A percentile compares a stretch with the other conserved stretches of the same genome.
These are phyloP conservation scores for Eptesicus fuscus DNA, from an alignment of 2,113 vertebrate species.

Conservation along the genomic window DNA sequence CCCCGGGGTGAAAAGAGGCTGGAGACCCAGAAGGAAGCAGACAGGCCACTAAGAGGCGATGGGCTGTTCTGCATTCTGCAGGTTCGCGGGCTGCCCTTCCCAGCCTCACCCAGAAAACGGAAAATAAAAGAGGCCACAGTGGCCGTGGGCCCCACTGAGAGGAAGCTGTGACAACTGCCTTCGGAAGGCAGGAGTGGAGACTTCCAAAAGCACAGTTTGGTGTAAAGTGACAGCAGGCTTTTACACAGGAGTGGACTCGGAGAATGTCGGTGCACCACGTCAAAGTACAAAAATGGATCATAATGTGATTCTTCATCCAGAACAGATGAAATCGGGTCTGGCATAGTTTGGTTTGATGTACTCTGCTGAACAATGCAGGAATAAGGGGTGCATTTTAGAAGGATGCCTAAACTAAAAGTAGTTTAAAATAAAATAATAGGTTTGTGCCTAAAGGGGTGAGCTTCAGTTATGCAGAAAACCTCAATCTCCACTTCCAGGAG, in stretches of 20 bases:
- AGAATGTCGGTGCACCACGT: background rate
- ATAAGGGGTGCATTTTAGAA: background rate
- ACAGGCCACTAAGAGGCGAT: background rate
- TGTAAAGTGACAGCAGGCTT: background rate
- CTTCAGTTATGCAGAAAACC: background rate
- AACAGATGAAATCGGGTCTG: background rate
- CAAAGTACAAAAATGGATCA: background rate
- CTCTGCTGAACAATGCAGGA: background rate
- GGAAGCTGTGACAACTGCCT: background rate
- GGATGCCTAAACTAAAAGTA: background rate
- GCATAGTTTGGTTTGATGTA: background rate
- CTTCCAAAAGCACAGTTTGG: background rate
- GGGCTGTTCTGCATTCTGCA: background rate
- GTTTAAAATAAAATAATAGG: background rate
- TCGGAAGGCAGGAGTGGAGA: background rate
- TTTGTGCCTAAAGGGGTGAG: background rate
- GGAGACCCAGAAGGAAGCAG: background rate
- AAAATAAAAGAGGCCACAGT: background rate
- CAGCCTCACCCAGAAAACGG: background rate
- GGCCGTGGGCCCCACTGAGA: background rate
- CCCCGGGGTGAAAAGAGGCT: background rate
- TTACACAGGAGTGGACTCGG: background rate
- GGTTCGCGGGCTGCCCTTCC: background rate
- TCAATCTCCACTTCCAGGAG: background rate
- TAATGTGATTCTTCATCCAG: background rate